Evolutionary conservation across 2,888 invertebrate species (phyloP), one percentile per base, ranked within the genome.

Genomic region (Epinotia bilunana): DNA sequence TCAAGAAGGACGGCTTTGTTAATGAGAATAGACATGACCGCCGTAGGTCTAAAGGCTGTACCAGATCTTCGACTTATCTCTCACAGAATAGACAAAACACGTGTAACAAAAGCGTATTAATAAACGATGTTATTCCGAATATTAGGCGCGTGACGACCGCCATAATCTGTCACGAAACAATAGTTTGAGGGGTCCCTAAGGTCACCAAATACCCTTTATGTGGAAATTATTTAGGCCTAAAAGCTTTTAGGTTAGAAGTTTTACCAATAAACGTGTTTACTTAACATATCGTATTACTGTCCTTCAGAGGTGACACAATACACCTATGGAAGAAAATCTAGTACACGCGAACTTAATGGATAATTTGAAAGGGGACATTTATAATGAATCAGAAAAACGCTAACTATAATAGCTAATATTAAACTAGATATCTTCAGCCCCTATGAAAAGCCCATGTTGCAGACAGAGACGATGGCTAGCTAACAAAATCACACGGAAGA

Each of bases 81-180:
- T 49, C 9, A 49, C 16, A 13, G 43, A 64, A 64, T 57, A 57
- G 23, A 13, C 68, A 12, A 46, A 23, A 43, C 58, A 60, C 69
- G 46, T 69, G 69, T 58, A 69, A 69, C 69, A 60, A 69, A 46
- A 68, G 58, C 12, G 23, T 70, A 74, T 70, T 60, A 64, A 39
- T 49, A 49, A 64, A 64, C 58, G 58, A 70, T 64, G 33, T 63
- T 64, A 74, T 55, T 65, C n/a, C 6, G 69, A 63, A 73, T 73
- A 73, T 73, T 53, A 9, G 60, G 53, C 46, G 57, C 20, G 60
- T 18, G 60, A n/a, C 43, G 64, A 20, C 58, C 70, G 53, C 70
- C 74, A 58, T 64, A 69, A 70, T 74, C 70, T 74, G 70, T 74
- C 74, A 70, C 33, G 23, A 64, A 74, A 74, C 70, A 74, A 70